phyloP scores from a whole-genome alignment of 1,140 invertebrate genomes.

The Dinoponera quadriceps region DNA sequence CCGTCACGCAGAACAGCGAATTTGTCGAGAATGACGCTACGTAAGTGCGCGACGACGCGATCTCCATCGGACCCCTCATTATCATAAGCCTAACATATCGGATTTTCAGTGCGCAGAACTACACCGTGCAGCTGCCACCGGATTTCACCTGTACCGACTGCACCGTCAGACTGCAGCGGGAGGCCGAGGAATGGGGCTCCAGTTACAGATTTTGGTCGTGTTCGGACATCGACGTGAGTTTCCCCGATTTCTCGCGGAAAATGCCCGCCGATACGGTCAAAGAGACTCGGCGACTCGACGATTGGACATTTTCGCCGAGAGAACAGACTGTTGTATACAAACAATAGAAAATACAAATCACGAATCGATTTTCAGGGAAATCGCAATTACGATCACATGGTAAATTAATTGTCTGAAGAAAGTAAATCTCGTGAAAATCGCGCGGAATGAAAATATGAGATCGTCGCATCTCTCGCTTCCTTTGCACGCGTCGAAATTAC shows the following conservation, averaged over 20 bases:
- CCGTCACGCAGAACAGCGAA: conserved; percentile 91
- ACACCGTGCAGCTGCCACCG: conserved; percentile 91
- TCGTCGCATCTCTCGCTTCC: too few relatives aligned
- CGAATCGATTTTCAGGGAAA: too few relatives aligned
- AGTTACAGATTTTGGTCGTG: conserved; percentile 97
- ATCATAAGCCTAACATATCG: neutral
- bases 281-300: neutral
- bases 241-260: conserved; percentile 37
- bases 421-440: too few relatives aligned
- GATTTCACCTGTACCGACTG: conserved; percentile 96
- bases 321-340: too few relatives aligned
- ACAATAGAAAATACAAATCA: too few relatives aligned
- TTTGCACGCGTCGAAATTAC: too few relatives aligned
- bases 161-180: conserved; percentile 93
- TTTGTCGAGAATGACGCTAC: conserved; percentile 93
- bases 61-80: neutral
- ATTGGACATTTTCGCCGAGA: neutral
- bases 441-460: too few relatives aligned
- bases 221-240: conserved; percentile 95
- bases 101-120: conserved; percentile 91
- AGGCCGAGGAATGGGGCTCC: conserved; percentile 95
- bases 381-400: too few relatives aligned
- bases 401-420: too few relatives aligned
- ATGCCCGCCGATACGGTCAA: neutral
- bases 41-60: conserved; percentile 84